Evolutionary conservation across 2,888 invertebrate genomes (phyloP), one percentile per base, ranked within the genome.

Genomic region (Incurvaria masculella): DNA sequence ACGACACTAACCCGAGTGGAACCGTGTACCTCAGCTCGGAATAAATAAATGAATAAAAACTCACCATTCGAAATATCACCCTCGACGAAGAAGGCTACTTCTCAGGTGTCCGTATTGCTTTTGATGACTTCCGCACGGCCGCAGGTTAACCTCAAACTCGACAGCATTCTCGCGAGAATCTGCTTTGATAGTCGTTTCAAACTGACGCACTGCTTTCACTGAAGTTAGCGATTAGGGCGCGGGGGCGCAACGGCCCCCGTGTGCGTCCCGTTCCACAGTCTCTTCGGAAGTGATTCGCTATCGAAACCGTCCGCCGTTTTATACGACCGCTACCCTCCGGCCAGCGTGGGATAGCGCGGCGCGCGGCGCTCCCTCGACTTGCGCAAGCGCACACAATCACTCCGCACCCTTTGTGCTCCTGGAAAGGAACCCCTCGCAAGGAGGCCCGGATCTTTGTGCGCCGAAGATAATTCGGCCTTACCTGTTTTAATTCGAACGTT

Each of bases 361-460:
- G 69, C 75, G 74, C 74, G 73, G 74, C 49, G 49, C 40, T 47
- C 52, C 62, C 69, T n/a, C n/a, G n/a, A n/a, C n/a, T 73, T 74
- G 71, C 74, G 74, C 59, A 70, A 66, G 60, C 69, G 69, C 70
- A 68, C 57, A 76, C 75, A 75, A 76, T 68, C 55, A 64, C 54
- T 60, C 65, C 68, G 65, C 58, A 61, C 74, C 70, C 70, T 74
- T 72, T 72, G 61, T 65, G 54, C 59, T 60, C 62, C 59, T 72
- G 72, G 68, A 73, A 69, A 69, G 61, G 65, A 66, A 67, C 75
- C 78, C 75, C 68, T 69, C 65, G 60, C 63, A 60, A 72, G 69
- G 72, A 46, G 74, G 75, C 68, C 63, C 43, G 44, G 44, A 44
- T 43, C 42, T 67, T 33, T 33, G 33, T 33, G 33, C 14, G 33